Evolutionary conservation across 2,888 invertebrate genomes (phyloP).

Genomic region (Coelopa pilipes): DNA sequence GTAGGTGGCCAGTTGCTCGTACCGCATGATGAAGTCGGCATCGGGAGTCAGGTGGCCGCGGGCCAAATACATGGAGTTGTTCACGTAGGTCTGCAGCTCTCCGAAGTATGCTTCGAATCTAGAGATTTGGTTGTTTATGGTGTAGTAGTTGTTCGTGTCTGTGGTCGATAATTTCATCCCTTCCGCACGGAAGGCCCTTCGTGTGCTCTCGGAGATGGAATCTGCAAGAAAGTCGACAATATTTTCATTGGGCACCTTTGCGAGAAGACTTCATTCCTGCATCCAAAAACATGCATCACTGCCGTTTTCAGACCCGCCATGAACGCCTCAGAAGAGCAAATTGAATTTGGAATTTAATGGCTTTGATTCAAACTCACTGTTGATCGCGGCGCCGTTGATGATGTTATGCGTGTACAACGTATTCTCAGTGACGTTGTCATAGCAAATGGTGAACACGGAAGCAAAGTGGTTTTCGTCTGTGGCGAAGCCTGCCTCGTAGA

Average conservation of each 20-base stretch:
- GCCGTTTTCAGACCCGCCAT: no score
- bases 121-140: constrained; percentile 55
- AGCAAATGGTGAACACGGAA: constrained; percentile 39
- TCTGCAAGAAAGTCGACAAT: constrained; percentile 40
- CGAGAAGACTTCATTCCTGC: no score
- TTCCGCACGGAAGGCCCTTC: constrained; percentile 60
- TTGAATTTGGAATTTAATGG: no score
- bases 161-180: constrained; percentile 54
- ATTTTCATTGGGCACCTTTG: no score
- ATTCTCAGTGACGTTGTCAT: constrained; percentile 49
- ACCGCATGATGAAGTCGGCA: constrained; percentile 68
- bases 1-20: constrained; percentile 68
- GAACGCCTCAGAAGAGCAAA: no score
- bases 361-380: constrained; percentile 60
- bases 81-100: constrained; percentile 56
- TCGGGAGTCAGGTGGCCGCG: constrained; percentile 70
- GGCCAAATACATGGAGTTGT: constrained; percentile 61
- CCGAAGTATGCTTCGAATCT: constrained; percentile 59
- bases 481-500: constrained; percentile 51
- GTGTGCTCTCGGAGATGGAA: constrained; percentile 48
- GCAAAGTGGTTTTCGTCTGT: constrained; percentile 37
- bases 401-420: constrained; percentile 62
- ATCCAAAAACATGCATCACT: no score
- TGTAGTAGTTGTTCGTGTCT: constrained; percentile 55
- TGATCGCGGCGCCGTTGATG: constrained; percentile 62